A percentile compares a stretch with the other conserved stretches of the same genome.
phyloP scores from a whole-genome alignment of 2,888 invertebrate species.

The Scotopteryx bipunctaria region DNA sequence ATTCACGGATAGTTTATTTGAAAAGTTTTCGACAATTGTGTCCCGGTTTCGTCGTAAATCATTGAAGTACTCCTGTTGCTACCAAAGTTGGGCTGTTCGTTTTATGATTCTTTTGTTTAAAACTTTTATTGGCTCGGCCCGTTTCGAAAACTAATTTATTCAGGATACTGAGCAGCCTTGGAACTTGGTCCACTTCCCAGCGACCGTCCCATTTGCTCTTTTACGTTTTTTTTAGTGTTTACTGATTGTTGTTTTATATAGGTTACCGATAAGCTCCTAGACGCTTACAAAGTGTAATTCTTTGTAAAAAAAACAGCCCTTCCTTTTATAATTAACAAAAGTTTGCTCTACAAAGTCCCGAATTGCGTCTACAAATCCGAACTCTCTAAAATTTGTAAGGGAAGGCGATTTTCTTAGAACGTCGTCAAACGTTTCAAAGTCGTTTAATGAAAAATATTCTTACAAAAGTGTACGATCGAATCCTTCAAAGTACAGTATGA shows the following conservation, averaged over 20 bases:
- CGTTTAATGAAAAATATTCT: too few relatives aligned
- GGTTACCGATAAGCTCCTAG: constrained; percentile 34
- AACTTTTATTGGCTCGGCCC: constrained; percentile 79
- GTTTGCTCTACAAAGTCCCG: constrained; percentile 9
- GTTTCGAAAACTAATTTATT: constrained; percentile 81
- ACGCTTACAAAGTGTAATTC: constrained; percentile 9
- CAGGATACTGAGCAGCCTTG: constrained; percentile 71
- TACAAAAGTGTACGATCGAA: too few relatives aligned
- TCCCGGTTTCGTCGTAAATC: constrained; percentile 75
- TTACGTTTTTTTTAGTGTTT: constrained; percentile 54
- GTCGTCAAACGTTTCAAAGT: too few relatives aligned
- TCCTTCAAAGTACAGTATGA: too few relatives aligned
- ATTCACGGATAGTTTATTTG: constrained; percentile 75
- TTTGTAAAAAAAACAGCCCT: constrained; percentile 1
- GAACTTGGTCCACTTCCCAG: constrained; percentile 64
- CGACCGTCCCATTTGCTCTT: constrained; percentile 60
- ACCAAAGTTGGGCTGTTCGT: constrained; percentile 71
- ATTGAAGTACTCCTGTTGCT: constrained; percentile 74
- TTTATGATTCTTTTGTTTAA: constrained; percentile 83
- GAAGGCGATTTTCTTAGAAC: too few relatives aligned
- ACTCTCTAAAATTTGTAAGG: too few relatives aligned
- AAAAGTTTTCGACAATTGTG: constrained; percentile 74
- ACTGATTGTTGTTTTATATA: constrained; percentile 40
- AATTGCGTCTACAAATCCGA: too few relatives aligned
- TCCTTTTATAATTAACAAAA: neutral